phyloP scores from a whole-genome alignment of 2,113 vertebrate genomes.

The Paraplagusia blochii region DNA sequence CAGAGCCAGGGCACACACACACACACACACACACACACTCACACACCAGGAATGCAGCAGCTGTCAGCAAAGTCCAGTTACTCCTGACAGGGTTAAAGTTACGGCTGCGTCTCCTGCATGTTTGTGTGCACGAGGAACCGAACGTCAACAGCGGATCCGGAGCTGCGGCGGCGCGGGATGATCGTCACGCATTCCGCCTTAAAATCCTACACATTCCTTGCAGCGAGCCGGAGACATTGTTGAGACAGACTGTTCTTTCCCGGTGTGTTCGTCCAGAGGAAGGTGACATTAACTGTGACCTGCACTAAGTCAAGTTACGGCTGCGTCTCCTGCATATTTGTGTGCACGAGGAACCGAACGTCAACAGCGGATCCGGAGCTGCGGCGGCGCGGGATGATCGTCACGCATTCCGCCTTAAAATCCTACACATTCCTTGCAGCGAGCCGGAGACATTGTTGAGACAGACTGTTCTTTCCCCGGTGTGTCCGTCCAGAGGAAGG shows the following conservation, averaged over 20 bases:
- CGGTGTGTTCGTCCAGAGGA: slow-evolving; percentile 42
- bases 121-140: slow-evolving; percentile 49
- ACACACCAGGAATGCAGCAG: slow-evolving; percentile 79
- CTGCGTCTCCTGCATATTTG: slow-evolving; percentile 20
- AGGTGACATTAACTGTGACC: slow-evolving; percentile 71
- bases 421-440: not conserved
- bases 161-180: slow-evolving; percentile 17
- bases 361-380: slow-evolving; percentile 16
- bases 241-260: slow-evolving; percentile 36
- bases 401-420: slow-evolving; percentile 25
- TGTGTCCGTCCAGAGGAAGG: slow-evolving; percentile 61
- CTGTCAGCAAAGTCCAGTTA: slow-evolving; percentile 73
- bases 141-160: slow-evolving; percentile 37
- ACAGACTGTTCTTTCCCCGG: slow-evolving; percentile 43
- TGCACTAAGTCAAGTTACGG: slow-evolving; percentile 49
- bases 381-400: slow-evolving; percentile 21
- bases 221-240: slow-evolving; percentile 44
- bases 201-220: slow-evolving; percentile 8
- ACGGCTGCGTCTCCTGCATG: slow-evolving; percentile 17
- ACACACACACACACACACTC: slow-evolving; percentile 14
- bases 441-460: slow-evolving; percentile 47
- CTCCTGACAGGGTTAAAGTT: slow-evolving; percentile 47
- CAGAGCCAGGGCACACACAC: slow-evolving; percentile 40
- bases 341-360: slow-evolving; percentile 57
- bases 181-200: slow-evolving; percentile 27